Conservation (phyloP, 2,888 invertebrate species). For the Arctia plantaginis region DNA sequence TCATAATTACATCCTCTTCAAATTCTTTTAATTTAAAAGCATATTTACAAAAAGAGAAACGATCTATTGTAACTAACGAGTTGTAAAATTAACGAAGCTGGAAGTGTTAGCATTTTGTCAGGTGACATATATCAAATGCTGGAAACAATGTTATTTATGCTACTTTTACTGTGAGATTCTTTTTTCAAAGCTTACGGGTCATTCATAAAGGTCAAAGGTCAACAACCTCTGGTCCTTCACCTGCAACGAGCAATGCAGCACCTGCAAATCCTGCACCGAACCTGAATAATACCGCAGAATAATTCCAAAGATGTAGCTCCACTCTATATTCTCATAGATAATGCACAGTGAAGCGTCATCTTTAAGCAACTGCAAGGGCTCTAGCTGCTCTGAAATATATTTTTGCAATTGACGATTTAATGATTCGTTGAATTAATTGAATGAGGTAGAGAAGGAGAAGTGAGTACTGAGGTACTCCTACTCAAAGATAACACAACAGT, state of each 20-base stretch:
- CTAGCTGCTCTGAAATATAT: not conserved
- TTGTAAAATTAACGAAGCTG: not conserved
- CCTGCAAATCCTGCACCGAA: too few species aligned
- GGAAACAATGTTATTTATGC: accelerated
- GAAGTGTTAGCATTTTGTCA: not conserved
- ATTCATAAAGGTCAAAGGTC: too few species aligned
- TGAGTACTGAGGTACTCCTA: not conserved
- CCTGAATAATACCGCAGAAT: too few species aligned
- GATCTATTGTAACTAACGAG: too few species aligned
- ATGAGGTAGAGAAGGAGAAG: not conserved
- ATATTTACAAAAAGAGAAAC: not conserved
- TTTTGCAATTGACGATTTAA: too few species aligned
- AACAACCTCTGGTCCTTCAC: too few species aligned
- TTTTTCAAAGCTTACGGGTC: not conserved
- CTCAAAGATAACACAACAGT: not conserved
- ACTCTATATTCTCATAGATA: too few species aligned
- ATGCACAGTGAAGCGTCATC: too few species aligned
- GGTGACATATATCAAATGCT: not conserved
- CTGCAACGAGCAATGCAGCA: too few species aligned
- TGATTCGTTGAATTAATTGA: not conserved
- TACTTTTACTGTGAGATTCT: not conserved
- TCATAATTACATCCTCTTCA: not conserved
- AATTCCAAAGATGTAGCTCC: too few species aligned
- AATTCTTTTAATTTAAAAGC: not conserved
- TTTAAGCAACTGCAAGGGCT: too few species aligned